A percentile compares a stretch with the other conserved stretches of the same genome.
Conservation (phyloP, 2,797 vertebrate genomes). For the Macrochelys suwanniensis region DNA sequence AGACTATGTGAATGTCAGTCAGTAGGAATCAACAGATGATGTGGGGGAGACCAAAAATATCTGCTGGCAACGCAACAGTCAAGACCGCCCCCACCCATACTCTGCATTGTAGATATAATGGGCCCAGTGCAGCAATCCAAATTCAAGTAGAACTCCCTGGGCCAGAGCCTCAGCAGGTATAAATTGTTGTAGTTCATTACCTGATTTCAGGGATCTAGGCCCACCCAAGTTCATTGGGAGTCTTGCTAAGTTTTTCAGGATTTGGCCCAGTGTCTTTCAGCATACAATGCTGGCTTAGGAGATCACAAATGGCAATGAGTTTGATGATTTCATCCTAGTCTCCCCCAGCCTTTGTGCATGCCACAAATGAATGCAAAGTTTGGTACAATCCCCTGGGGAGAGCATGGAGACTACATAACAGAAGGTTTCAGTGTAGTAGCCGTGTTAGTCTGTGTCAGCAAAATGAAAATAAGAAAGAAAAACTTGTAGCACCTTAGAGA, state of each 20-base stretch:
- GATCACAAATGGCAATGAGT: background rate
- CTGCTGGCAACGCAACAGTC: fast-evolving
- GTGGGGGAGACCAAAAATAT: background rate
- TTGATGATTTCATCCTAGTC: background rate
- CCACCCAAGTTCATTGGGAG: background rate
- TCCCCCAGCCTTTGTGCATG: fast-evolving
- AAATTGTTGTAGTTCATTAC: background rate
- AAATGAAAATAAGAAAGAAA: too few relatives aligned
- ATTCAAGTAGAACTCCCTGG: background rate
- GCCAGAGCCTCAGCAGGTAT: background rate
- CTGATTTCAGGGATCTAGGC: background rate
- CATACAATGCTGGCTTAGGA: background rate
- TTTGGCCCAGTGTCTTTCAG: background rate
- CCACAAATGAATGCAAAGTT: background rate
- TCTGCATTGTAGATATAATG: background rate
- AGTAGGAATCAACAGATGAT: background rate
- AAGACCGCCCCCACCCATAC: fast-evolving
- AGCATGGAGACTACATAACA: background rate
- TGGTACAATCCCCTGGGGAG: background rate
- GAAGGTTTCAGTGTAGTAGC: too few relatives aligned
- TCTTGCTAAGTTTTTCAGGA: background rate
- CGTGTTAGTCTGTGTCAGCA: too few relatives aligned
- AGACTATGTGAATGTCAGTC: background rate
- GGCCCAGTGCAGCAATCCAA: background rate
- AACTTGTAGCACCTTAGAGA: too few relatives aligned